Evolutionary conservation across 1,140 invertebrate species (phyloP), one percentile per base, ranked within the genome.

Genomic region (Euborellia annulipes): DNA sequence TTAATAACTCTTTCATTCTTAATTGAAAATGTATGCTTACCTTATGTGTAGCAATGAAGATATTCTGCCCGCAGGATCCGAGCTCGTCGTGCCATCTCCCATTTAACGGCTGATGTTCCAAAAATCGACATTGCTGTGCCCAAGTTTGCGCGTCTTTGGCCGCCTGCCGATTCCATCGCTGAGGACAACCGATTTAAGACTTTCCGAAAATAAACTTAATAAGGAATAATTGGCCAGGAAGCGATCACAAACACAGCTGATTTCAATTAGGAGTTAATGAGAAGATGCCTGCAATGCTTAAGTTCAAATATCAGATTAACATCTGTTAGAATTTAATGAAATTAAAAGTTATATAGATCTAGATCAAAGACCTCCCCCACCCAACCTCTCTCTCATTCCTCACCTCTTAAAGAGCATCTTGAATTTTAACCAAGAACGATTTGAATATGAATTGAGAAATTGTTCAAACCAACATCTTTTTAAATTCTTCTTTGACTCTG

Each of bases 61-160:
- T 80, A 61, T 86, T 88, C 61, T 88, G 83, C 17, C 83, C 84
- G 57, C 82, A 86, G 21, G 71, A 62, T 16, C 83, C 83, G 50
- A 78, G 78, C 41, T 71, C 64, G 36, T 79, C 69, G 6, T 77
- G 71, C 50, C 71, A 71, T 34, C 82, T 67, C 34, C 79, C 78
- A 13, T 66, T 69, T 3, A 71, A 61, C 46, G 74, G 73, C 56
- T 84, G 81, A 58, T 88, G 83, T 9, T 69, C 68, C 16, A 86
- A 62, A 48, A 77, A 72, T 47, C 71, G 61, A 52, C 84, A 88
- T 43, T 70, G 57, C 39, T 82, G 71, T 0, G 84, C 77, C 74
- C 84, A 87, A 40, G 62, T 67, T 60, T 85, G 82, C 0, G 84
- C 82, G 11, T 75, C 69, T 52, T 65, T 68, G 0, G 79, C 79